Percentiles rank a stretch among this genome's conserved stretches.
Conservation (phyloP, 2,113 vertebrate species). For the Stercorarius parasiticus region DNA sequence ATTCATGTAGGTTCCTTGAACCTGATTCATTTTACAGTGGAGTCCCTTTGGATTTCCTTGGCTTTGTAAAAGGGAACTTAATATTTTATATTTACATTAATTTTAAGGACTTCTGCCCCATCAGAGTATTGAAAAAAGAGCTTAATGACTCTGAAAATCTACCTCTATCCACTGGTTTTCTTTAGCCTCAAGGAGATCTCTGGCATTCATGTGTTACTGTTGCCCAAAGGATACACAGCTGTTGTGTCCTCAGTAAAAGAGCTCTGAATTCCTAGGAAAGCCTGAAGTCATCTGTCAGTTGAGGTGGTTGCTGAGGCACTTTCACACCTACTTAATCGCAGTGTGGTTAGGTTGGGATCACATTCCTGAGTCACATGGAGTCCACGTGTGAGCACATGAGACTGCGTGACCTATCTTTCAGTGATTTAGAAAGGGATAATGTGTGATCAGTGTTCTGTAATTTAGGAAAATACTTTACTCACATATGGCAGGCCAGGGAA, state of each 20-base stretch:
- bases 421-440: background rate
- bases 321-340: background rate
- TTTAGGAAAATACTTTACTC: background rate
- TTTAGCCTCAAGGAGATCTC: background rate
- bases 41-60: background rate
- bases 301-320: background rate
- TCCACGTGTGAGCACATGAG: background rate
- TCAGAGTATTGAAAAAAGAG: background rate
- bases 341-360: background rate
- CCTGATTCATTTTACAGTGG: background rate
- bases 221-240: background rate
- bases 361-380: background rate
- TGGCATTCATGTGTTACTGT: background rate
- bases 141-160: background rate
- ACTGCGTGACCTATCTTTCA: background rate
- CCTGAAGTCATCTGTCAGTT: background rate
- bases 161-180: background rate
- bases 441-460: background rate
- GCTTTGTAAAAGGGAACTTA: background rate
- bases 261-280: background rate
- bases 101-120: background rate
- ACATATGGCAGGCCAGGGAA: background rate
- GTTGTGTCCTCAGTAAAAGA: background rate
- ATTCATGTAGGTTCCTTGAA: background rate
- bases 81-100: background rate